Base-by-base conservation (phyloP, 2,113 vertebrate genomes). In the Steatornis caripensis region DNA sequence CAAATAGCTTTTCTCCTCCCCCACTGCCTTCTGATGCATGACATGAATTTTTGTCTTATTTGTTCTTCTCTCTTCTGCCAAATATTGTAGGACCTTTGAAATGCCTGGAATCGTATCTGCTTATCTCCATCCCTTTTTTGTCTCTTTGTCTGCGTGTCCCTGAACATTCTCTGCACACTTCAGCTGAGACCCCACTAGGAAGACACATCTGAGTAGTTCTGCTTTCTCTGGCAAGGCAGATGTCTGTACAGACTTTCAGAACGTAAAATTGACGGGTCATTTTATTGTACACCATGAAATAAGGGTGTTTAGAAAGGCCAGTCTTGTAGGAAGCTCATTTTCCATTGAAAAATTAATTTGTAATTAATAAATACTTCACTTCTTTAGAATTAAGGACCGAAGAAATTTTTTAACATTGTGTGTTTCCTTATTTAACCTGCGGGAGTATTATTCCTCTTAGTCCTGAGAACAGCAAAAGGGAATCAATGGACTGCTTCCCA, bases 331-430 rank as follows among this genome's bases (percentile, higher is more conserved):
- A 87, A 90, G 74, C 46, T 95, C 41, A n/a, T 77, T 86, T 87
- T 90, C 74, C 60, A 49, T 78, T 93, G 90, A 76, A 68, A 93
- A 41, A 75, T 6, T 65, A 76, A 74, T 61, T 84, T 91, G 65
- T 74, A 65, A 82, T 81, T 93, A 95, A 93, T 90, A 95, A 96
- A 96, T 86, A 71, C 87, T 86, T 90, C 66, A 88, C 71, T 85
- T 61, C 55, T 79, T 86, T 91, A 93, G 84, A 91, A 76, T 49
- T 34, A 51, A 94, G 84, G 71, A n/a, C 71, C 95, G 66, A 16
- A 77, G 49, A 32, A 45, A 22, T 82, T 83, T 65, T 91, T 93
- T 43, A 21, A 39, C n/a, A 22, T 46, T 51, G 51, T 66, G 53
- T 60, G 64, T 91, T 89, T 68, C 37, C 46, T 91, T 70, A 10